A percentile compares a stretch with the other conserved stretches of the same genome.
These are phyloP conservation scores for Thymelicus sylvestris DNA, from an alignment of 2,888 invertebrate genomes.

Conservation along the genomic window DNA sequence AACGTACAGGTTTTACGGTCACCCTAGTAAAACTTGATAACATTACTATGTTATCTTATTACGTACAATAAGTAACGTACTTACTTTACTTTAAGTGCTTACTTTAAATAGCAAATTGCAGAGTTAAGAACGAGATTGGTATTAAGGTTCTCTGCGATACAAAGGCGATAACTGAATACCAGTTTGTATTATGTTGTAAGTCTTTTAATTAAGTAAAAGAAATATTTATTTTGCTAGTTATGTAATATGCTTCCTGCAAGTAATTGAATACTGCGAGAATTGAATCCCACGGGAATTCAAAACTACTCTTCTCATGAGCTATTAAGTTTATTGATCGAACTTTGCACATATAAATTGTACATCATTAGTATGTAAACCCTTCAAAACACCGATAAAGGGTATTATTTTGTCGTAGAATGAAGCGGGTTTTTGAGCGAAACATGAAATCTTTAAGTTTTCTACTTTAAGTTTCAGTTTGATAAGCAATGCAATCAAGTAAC, in stretches of 20 bases:
- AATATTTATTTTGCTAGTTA: no score
- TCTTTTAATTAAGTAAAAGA: no score
- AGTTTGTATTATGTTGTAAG: no score
- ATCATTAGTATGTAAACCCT: background rate
- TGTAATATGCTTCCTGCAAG: no score
- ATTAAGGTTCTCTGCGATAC: background rate
- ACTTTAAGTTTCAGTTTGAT: background rate
- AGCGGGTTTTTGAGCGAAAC: background rate
- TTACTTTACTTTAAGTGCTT: constrained; percentile 5
- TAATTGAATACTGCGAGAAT: no score
- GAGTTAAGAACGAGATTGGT: background rate
- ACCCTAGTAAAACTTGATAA: constrained; percentile 32
- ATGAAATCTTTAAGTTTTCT: background rate
- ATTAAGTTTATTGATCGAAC: no score
- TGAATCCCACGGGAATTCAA: no score
- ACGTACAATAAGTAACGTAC: constrained; percentile 16
- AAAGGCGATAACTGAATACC: background rate
- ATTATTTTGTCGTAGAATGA: background rate
- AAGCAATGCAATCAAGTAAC: no score
- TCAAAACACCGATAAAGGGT: constrained; percentile 1
- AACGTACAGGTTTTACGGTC: constrained; percentile 34
- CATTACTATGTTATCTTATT: constrained; percentile 33
- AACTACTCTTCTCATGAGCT: no score
- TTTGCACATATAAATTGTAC: background rate
- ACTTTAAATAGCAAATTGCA: constrained; percentile 20